These are phyloP conservation scores for Drosophila santomea DNA, from an alignment of 1,140 invertebrate species.

Conservation along the genomic window DNA sequence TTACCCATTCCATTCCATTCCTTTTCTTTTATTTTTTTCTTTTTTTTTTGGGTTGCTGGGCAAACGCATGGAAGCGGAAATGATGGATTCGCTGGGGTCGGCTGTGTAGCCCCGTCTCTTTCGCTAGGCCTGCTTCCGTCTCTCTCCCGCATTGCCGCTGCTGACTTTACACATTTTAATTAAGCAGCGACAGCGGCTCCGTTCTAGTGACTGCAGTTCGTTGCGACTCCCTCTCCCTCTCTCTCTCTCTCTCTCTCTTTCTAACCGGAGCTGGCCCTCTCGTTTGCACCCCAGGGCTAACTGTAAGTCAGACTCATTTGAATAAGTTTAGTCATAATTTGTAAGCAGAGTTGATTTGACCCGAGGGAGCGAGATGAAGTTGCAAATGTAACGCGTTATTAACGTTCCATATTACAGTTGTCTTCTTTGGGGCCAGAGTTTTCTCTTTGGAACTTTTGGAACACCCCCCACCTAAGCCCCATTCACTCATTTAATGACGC, in stretches of 20 bases:
- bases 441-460: conserved; percentile 15
- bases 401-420: conserved; percentile 77
- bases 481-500: conserved; percentile 78
- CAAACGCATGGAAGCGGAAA: conserved; percentile 84
- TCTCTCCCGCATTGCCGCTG: conserved; percentile 47
- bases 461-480: conserved; percentile 32
- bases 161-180: conserved; percentile 83
- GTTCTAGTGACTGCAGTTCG: conserved; percentile 78
- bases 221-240: background rate
- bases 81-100: conserved; percentile 81
- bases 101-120: conserved; percentile 24
- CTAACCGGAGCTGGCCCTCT: background rate
- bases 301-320: conserved; percentile 79
- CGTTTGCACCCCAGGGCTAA: conserved; percentile 26
- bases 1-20: background rate
- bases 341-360: conserved; percentile 74
- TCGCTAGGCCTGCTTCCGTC: conserved; percentile 24
- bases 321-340: conserved; percentile 83
- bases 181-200: conserved; percentile 63
- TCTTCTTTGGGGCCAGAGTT: conserved; percentile 20
- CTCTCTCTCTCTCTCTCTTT: background rate
- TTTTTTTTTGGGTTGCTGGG: conserved; percentile 57
- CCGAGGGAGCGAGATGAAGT: conserved; percentile 64
- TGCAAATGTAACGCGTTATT: conserved; percentile 83
- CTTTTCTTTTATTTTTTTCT: conserved; percentile 7